Evolutionary conservation across 1,140 invertebrate species (phyloP), one percentile per base, ranked within the genome.

Genomic region (Musca vetustissima): DNA sequence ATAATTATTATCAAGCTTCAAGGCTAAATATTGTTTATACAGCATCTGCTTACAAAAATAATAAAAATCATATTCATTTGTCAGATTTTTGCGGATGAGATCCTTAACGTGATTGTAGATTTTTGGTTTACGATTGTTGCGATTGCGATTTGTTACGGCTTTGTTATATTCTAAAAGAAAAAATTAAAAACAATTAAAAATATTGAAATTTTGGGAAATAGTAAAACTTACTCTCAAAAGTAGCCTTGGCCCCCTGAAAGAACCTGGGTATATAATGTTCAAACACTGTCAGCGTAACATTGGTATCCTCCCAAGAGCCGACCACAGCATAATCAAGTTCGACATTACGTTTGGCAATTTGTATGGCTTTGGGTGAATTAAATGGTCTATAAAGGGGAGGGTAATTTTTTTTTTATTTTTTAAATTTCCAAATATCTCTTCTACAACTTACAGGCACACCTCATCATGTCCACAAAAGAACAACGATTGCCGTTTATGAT

Each of bases 31-130:
- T 80, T 96, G 94, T 75, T 89, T 87, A 73, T 94, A 89, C 1
- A 96, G 84, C 73, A 93, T 85, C 80, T 95, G 93, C 73, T 89
- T 89, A 77, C 93, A 95, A 77, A 95, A 96, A 74, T 95, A 88
- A 79, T 95, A 96, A 79, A 96, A 95, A 79, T 96, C 93, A 17
- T 95, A 93, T 84, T 96, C 94, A 65, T 91, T 85, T 0, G 93
- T 95, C 81, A 96, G 94, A 78, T 96, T 95, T 53, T 85, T 86
- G 66, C 92, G 85, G 0, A 96, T 91, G 19, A 94, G 88, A 13
- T 93, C 88, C 80, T 93, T 94, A 7, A 95, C 88, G 76, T 91
- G 89, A 71, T 93, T 89, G 53, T 91, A 90, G 0, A 95, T 77
- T 89, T 84, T 83, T 14, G 76, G 71, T 28, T 78, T 78, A 1